phyloP scores from a whole-genome alignment of 2,797 vertebrate genomes.

The Spondyliosoma cantharus region DNA sequence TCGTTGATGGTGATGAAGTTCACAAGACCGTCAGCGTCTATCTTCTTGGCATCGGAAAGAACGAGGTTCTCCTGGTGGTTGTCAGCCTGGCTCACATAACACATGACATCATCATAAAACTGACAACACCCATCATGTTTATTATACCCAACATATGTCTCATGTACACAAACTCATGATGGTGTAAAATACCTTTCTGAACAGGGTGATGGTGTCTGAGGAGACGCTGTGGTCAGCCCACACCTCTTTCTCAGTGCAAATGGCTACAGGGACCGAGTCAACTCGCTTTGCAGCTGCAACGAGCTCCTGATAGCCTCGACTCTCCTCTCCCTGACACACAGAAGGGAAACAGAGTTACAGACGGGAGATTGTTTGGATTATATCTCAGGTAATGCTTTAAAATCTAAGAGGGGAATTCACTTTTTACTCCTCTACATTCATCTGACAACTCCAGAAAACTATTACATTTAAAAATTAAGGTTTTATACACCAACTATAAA shows the following conservation, averaged over 20 bases:
- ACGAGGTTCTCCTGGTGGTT: conserved; percentile 84
- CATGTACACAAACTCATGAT: not conserved
- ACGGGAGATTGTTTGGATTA: not conserved
- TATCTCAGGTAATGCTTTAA: not conserved
- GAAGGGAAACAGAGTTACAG: conserved; percentile 2
- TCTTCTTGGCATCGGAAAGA: conserved; percentile 68
- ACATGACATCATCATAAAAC: conserved; percentile 4
- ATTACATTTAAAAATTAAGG: not conserved
- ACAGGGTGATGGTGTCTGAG: conserved; percentile 84
- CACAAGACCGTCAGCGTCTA: conserved; percentile 85
- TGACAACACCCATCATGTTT: not conserved
- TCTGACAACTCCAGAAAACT: not conserved
- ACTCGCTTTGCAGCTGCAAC: conserved; percentile 72
- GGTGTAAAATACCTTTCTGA: conserved; percentile 86
- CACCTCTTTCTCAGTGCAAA: conserved; percentile 84
- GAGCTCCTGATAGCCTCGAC: conserved; percentile 80
- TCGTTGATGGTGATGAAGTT: conserved; percentile 88
- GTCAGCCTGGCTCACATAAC: conserved; percentile 85
- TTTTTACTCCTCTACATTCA: not conserved
- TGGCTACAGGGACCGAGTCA: conserved; percentile 83
- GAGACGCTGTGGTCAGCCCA: conserved; percentile 84
- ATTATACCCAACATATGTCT: not conserved
- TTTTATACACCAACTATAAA: not conserved
- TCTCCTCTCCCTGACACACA: conserved; percentile 83
- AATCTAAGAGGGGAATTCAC: not conserved